Evolutionary conservation across 2,888 invertebrate genomes (phyloP).

Genomic region (Allophyes oxyacanthae): DNA sequence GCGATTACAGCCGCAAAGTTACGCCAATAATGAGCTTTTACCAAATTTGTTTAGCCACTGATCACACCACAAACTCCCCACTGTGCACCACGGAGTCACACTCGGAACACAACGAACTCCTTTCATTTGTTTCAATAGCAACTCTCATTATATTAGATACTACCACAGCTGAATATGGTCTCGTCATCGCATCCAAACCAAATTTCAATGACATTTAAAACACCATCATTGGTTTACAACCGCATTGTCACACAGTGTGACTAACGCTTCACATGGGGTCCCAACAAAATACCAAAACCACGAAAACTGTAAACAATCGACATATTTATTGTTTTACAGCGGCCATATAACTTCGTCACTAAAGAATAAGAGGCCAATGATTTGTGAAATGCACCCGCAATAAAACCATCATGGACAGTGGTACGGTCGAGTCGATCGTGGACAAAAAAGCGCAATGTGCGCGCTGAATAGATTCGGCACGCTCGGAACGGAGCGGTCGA

Average conservation of each 20-base stretch:
- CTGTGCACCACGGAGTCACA: conserved; percentile 59
- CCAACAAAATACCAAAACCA: conserved; percentile 67
- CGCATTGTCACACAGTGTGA: conserved; percentile 64
- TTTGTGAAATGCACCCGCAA: conserved; percentile 81
- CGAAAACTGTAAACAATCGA: conserved; percentile 82
- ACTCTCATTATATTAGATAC: too few relatives aligned
- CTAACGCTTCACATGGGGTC: conserved; percentile 81
- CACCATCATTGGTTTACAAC: conserved; percentile 77
- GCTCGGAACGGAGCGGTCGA: conserved; percentile 68
- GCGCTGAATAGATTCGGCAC: conserved; percentile 79
- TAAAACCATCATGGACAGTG: conserved; percentile 85
- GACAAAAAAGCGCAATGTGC: conserved; percentile 70
- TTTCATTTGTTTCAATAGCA: conserved; percentile 71
- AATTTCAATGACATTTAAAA: conserved; percentile 72
- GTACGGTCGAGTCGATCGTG: conserved; percentile 38
- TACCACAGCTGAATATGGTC: conserved; percentile 60
- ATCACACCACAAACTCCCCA: conserved; percentile 68
- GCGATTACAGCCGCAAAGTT: conserved; percentile 60
- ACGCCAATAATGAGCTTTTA: conserved; percentile 69
- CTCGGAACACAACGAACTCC: conserved; percentile 38
- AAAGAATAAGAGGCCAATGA: conserved; percentile 77
- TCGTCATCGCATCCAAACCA: conserved; percentile 72
- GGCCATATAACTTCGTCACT: conserved; percentile 81
- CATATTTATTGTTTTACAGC: conserved; percentile 87
- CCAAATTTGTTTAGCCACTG: conserved; percentile 59